Evolutionary conservation across 2,113 vertebrate genomes (phyloP).

Genomic region (Ameiurus melas): DNA sequence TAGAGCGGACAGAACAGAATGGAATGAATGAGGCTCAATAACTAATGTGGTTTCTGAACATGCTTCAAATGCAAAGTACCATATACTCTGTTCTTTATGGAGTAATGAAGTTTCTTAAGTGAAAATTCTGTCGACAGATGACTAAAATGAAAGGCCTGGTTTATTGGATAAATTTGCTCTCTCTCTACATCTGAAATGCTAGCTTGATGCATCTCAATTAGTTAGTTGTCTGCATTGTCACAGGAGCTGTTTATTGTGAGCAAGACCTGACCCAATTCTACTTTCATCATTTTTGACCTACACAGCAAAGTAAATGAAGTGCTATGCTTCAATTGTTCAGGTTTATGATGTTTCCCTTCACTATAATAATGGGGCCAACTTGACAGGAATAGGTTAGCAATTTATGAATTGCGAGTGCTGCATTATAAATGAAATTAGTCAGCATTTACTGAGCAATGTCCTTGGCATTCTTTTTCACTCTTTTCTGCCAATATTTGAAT

Average conservation of each 20-base stretch:
- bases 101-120: neutral
- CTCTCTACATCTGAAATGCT: slow-evolving; percentile 3
- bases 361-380: slow-evolving; percentile 57
- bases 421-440: slow-evolving; percentile 68
- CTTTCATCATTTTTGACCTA: slow-evolving; percentile 64
- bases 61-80: neutral
- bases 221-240: neutral
- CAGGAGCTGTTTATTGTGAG: slow-evolving; percentile 5
- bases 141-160: neutral
- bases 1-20: neutral
- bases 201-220: slow-evolving; percentile 27
- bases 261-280: slow-evolving; percentile 63
- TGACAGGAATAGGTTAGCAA: slow-evolving; percentile 63
- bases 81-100: neutral
- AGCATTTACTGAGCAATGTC: slow-evolving; percentile 62
- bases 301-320: slow-evolving; percentile 38
- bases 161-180: neutral
- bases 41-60: neutral
- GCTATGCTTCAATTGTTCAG: neutral
- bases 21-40: no score
- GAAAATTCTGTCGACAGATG: neutral
- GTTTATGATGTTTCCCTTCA: slow-evolving; percentile 47
- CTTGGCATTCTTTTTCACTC: slow-evolving; percentile 54
- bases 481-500: slow-evolving; percentile 48
- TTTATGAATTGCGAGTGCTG: slow-evolving; percentile 58